Conservation (phyloP, 2,888 invertebrate genomes). For the Hesperia comma region DNA sequence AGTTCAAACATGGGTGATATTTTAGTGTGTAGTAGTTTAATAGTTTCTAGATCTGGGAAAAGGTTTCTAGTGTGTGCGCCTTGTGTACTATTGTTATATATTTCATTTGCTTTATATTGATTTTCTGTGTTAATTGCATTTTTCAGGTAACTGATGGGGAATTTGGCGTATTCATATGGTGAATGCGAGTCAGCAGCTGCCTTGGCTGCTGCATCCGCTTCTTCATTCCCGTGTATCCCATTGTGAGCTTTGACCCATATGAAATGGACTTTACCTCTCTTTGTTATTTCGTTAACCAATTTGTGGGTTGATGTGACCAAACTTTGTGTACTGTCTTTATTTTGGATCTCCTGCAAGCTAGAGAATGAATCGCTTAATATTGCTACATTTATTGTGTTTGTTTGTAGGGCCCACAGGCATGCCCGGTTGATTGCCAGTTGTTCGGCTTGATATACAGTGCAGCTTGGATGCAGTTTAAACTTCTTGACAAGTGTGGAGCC, state of each 20-base stretch:
- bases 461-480: conserved; percentile 16
- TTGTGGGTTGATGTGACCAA: conserved; percentile 7
- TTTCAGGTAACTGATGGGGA: too few species aligned
- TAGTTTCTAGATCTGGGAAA: not conserved
- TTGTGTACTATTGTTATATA: not conserved
- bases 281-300: not conserved
- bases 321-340: conserved; percentile 16
- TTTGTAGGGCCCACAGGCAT: not conserved
- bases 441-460: conserved; percentile 27
- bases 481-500: not conserved
- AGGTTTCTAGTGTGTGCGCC: conserved; percentile 5
- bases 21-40: not conserved
- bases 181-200: too few species aligned
- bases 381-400: not conserved
- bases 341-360: not conserved
- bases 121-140: not conserved
- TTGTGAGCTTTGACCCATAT: not conserved
- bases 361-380: conserved; percentile 22
- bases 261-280: not conserved
- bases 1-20: not conserved
- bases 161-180: too few species aligned
- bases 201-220: not conserved
- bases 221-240: conserved; percentile 8
- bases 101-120: not conserved
- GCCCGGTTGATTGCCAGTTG: conserved; percentile 3